Base-by-base conservation (phyloP, 2,888 invertebrate species). In the Drosophila heteroneura region DNA sequence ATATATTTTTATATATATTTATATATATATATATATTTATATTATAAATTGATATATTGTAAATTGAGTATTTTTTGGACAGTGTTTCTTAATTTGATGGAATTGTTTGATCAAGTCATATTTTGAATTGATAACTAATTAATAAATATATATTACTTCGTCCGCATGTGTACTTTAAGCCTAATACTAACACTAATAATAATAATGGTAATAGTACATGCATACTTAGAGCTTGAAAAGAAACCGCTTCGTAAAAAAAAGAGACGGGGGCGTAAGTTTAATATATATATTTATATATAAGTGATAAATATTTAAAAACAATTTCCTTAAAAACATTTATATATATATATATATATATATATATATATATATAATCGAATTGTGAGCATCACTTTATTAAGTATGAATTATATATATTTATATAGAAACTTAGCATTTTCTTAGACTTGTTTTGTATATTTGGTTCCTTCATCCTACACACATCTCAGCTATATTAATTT, bases 391-490 rank as follows among this genome's bases (percentile, higher is more conserved):
- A 9, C 47, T 30, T 22, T 60, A 30, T 26, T 33, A 49, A 47
- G 26, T 12, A 39, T 51, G 28, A 12, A 60, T 32, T 49, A 47
- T 12, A 19, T 28, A 28, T 56, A 30, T 37, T 39, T 44, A 61
- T 39, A 57, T 49, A 41, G 16, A 26, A 47, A 47, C 16, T 47
- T 47, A 7, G 22, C 7, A 47, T 37, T 30, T 59, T 52, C 35
- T 35, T n/a, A 30, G 6, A 16, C 12, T 47, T 54, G 30, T 51
- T 49, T 53, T 66, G 32, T 70, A 53, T 39, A 70, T 35, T 70
- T 57, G 47, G 63, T 78, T 76, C 57, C 61, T 76, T 72, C 10
- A 68, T 53, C 33, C 39, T 32, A 53, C 30, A 49, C 32, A 62
- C 57, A 65, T 62, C 44, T 76, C 51, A 70, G 54, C 58, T 63